Evolutionary conservation across 2,888 invertebrate species (phyloP).

Genomic region (Megaustenia siamemsis): DNA sequence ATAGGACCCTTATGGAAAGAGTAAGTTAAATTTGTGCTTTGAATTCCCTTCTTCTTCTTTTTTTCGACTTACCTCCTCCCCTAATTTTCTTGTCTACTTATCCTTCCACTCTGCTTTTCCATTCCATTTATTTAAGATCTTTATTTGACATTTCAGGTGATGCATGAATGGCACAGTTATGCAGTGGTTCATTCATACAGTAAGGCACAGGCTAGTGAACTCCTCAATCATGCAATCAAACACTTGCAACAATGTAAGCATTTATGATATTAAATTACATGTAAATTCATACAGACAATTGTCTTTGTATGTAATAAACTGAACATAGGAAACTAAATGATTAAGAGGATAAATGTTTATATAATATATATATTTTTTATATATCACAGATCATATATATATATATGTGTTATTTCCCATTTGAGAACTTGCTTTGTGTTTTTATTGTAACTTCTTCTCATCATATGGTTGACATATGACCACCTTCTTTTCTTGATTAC

Average conservation of each 20-base stretch:
- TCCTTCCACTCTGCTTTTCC: not conserved
- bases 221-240: conserved; percentile 63
- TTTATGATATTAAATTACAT: too few relatives aligned
- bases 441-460: too few relatives aligned
- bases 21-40: conserved; percentile 50
- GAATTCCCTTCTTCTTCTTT: not conserved
- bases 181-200: conserved; percentile 73
- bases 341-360: too few relatives aligned
- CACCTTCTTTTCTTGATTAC: too few relatives aligned
- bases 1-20: conserved; percentile 61
- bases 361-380: too few relatives aligned
- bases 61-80: not conserved
- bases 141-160: conserved; percentile 59
- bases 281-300: too few relatives aligned
- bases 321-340: too few relatives aligned
- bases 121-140: not conserved
- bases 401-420: too few relatives aligned
- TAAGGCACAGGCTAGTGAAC: conserved; percentile 67
- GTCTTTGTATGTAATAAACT: too few relatives aligned
- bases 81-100: not conserved
- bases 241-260: conserved; percentile 62
- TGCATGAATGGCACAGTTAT: conserved; percentile 71
- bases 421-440: too few relatives aligned
- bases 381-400: too few relatives aligned
- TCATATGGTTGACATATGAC: too few relatives aligned